A percentile compares a stretch with the other conserved stretches of the same genome.
These are phyloP conservation scores for Vanessa cardui DNA, from an alignment of 2,888 invertebrate genomes.

Conservation along the genomic window DNA sequence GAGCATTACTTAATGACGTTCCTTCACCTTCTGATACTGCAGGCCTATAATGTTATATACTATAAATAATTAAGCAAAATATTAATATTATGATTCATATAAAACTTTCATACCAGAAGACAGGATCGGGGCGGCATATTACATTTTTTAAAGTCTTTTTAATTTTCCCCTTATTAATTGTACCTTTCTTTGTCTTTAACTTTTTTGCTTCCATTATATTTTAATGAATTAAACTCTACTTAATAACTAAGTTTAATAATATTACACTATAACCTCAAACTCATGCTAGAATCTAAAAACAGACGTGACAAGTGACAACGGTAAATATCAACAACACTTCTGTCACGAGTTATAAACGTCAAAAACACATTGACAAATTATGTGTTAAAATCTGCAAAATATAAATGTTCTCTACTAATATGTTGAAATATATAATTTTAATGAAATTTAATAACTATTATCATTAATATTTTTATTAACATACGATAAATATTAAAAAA, in stretches of 20 bases:
- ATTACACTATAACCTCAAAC: too few species aligned
- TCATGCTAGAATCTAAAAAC: too few species aligned
- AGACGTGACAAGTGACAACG: too few species aligned
- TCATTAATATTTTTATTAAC: too few species aligned
- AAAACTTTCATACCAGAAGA: conserved; percentile 58
- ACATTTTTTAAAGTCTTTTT: conserved; percentile 75
- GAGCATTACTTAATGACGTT: conserved; percentile 46
- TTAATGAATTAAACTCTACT: neutral
- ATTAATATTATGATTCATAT: neutral
- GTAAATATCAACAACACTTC: too few species aligned
- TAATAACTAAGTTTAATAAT: neutral
- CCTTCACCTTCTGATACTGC: conserved; percentile 53
- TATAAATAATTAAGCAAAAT: neutral
- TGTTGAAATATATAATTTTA: too few species aligned
- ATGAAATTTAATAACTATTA: too few species aligned
- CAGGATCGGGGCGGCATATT: conserved; percentile 67
- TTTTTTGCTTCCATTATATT: conserved; percentile 54
- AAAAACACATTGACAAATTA: too few species aligned
- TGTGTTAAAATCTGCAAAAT: too few species aligned
- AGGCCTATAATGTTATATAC: conserved; percentile 55
- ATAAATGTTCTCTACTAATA: too few species aligned
- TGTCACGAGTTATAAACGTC: too few species aligned
- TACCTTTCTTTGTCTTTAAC: conserved; percentile 60
- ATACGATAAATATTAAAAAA: too few species aligned
- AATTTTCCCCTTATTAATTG: conserved; percentile 67